Conservation (phyloP, 2,888 invertebrate species). For the Thysanoteuthis rhombus region DNA sequence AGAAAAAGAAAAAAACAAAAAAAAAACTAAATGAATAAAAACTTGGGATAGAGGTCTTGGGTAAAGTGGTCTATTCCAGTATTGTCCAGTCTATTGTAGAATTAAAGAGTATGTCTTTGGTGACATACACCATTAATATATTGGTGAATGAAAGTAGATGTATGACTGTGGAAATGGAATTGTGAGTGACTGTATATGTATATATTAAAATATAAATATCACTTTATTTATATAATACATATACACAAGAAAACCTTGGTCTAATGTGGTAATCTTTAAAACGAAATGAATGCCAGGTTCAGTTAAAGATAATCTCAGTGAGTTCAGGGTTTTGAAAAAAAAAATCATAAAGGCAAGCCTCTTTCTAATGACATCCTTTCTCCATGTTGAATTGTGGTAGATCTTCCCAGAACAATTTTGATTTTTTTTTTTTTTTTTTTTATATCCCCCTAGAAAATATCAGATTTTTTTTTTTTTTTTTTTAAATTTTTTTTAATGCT, state of each 20-base stretch:
- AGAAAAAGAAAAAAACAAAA: background rate
- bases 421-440: background rate
- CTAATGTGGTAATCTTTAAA: constrained; percentile 12
- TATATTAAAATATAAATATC: background rate
- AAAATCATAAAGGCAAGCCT: background rate
- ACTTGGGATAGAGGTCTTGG: constrained; percentile 12
- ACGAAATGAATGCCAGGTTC: background rate
- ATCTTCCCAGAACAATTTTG: background rate
- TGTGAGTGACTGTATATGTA: background rate
- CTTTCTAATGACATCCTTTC: background rate
- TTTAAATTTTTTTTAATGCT: background rate
- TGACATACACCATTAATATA: background rate
- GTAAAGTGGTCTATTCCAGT: background rate
- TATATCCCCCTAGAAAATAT: too few species aligned
- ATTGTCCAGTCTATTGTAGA: constrained; percentile 12
- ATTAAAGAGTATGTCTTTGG: background rate
- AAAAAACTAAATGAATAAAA: background rate
- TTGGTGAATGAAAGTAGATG: background rate
- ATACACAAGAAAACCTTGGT: background rate
- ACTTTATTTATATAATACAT: background rate
- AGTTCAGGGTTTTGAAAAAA: background rate
- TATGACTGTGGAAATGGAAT: background rate
- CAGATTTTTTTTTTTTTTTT: background rate
- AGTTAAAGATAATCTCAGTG: constrained; percentile 12
- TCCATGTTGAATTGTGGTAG: background rate